Evolutionary conservation across 2,888 invertebrate genomes (phyloP), one percentile per base, ranked within the genome.

Genomic region (Panopea generosa): DNA sequence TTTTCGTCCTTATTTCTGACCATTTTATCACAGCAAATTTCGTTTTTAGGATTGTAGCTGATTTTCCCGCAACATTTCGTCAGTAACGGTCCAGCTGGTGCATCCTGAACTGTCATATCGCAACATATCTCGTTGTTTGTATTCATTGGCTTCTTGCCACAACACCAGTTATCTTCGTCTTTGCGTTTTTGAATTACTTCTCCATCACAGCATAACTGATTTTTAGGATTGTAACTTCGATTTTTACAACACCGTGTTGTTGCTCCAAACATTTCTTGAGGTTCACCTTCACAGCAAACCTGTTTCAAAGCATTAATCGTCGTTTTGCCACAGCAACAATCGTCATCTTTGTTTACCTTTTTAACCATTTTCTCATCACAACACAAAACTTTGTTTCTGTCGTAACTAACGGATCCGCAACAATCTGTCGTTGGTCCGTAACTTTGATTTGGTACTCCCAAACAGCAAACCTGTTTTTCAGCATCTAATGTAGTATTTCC

Each of bases 271-370:
- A 61, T 62, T 20, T 55, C 33, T 47, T 63, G 62, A 24, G 72
- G 72, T 2, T 18, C 45, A 9, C 66, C 72, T 4, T 60, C 60
- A 56, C 77, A 77, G 27, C 77, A 77, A n/a, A 72, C 52, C 43
- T 55, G 59, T 6, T 22, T 69, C 3, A 29, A 43, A 16, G 77
- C 72, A 40, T 72, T 60, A 22, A 72, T 61, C 1, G 77, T 77
- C 22, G 72, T 73, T 22, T 59, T 53, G 22, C 77, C 77, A 56
- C 77, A 77, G 26, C 77, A 77, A 18, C 61, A 63, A 20, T 77
- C 77, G 26, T 77, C 72, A 45, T 62, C 55, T 20, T 68, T 55
- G 22, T 63, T 68, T 0, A n/a, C 52, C 47, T 77, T 77, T 24
- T 65, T 65, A 0, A 60, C 20, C 14, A 77, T 45, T 57, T 50